Conservation (phyloP, 1,140 invertebrate genomes). For the Drosophila ercepeae region DNA sequence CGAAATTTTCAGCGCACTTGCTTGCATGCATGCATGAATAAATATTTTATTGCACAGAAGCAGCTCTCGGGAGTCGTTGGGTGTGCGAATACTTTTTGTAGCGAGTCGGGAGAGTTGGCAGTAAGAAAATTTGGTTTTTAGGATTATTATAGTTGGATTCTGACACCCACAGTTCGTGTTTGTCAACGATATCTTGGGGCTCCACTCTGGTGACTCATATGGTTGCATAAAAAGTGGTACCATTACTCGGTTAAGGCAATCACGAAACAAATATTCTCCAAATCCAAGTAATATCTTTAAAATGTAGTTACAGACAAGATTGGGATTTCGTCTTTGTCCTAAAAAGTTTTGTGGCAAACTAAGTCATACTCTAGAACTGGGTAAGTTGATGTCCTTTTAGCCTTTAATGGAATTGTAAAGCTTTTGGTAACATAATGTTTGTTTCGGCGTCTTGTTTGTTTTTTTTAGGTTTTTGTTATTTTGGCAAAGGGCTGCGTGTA, state of each 20-base stretch:
- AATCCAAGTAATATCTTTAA: constrained; percentile 7
- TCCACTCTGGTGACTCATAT: constrained; percentile 2
- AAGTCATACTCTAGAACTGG: constrained; percentile 2
- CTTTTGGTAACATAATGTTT: constrained; percentile 55
- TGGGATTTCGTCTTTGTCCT: constrained; percentile 4
- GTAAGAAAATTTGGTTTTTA: constrained; percentile 41
- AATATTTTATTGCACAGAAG: constrained; percentile 68
- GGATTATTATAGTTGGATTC: constrained; percentile 24
- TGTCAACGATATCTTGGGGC: constrained; percentile 17
- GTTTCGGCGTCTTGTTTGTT: constrained; percentile 15
- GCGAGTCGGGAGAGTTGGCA: constrained; percentile 13
- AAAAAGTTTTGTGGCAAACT: constrained; percentile 6
- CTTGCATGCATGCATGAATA: constrained; percentile 56
- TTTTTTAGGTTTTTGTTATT: constrained; percentile 13
- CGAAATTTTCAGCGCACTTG: constrained; percentile 30
- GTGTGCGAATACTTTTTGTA: neutral
- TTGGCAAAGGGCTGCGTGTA: constrained; percentile 5
- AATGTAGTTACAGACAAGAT: neutral
- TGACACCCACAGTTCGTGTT: constrained; percentile 2
- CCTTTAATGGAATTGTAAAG: constrained; percentile 67
- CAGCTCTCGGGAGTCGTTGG: constrained; percentile 33
- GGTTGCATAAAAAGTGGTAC: neutral
- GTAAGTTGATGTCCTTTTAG: constrained; percentile 26
- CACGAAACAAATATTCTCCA: constrained; percentile 3
- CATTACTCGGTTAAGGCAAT: constrained; percentile 4